A percentile compares a stretch with the other conserved stretches of the same genome.
Conservation (phyloP, 1,140 invertebrate species). For the Archegozetes longisetosus region DNA sequence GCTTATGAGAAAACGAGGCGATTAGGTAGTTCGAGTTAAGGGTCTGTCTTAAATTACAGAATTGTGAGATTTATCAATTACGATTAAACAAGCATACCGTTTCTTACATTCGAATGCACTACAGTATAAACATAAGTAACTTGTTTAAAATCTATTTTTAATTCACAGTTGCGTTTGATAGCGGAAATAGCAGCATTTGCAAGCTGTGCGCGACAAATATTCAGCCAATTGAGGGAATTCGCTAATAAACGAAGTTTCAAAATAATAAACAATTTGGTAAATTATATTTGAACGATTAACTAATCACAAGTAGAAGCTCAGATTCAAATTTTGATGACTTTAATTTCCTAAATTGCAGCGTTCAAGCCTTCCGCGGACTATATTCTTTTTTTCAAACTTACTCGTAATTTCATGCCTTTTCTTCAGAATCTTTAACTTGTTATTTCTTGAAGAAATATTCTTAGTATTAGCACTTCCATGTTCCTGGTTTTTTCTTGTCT, state of each 20-base stretch:
- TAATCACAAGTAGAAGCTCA: too few relatives aligned
- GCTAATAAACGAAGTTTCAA: not conserved
- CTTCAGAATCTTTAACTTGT: not conserved
- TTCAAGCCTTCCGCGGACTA: not conserved
- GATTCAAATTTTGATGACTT: not conserved
- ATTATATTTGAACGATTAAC: too few relatives aligned
- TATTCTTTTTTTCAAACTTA: not conserved
- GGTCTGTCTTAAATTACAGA: too few relatives aligned
- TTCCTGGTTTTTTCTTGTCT: slow-evolving; percentile 93
- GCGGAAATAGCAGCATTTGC: not conserved
- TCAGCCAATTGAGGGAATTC: not conserved
- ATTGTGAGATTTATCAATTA: too few relatives aligned
- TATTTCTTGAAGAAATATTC: slow-evolving; percentile 65
- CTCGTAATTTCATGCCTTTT: not conserved
- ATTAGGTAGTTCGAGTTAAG: too few relatives aligned
- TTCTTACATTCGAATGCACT: too few relatives aligned
- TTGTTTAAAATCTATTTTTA: not conserved
- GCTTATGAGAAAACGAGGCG: too few relatives aligned
- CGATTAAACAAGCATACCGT: too few relatives aligned
- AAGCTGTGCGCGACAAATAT: not conserved
- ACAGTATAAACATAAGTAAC: too few relatives aligned
- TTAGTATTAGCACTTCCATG: slow-evolving; percentile 70
- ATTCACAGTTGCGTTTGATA: not conserved
- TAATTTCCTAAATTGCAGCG: not conserved
- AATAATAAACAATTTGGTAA: not conserved